Base-by-base conservation (phyloP, 2,797 vertebrate genomes). In the Staurois parvus region DNA sequence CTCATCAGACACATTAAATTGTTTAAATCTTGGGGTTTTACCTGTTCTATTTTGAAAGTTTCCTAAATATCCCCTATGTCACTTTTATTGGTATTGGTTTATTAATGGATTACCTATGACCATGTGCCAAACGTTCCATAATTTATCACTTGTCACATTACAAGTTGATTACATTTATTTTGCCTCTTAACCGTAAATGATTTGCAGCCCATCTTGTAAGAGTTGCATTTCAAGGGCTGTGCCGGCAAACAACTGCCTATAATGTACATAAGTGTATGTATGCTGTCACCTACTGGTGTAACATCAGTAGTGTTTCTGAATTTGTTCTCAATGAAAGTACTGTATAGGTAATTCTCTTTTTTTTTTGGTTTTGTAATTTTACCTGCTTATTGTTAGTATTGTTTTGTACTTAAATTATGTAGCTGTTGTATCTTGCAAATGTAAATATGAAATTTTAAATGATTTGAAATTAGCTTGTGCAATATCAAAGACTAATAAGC, bases 381-480 rank as follows among this genome's bases (percentile, higher is more conserved):
- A 72, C 67, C 28, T 81, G 70, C 70, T 45, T 79, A 15, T 72
- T 86, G 72, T 76, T 82, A 82, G 85, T 76, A 85, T 82, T 69
- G 42, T 84, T 79, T 79, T 83, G 59, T 87, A 75, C 70, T 84
- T 83, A 86, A 78, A 75, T 75, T 87, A 84, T 83, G 76, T 87
- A 79, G 81, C 29, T 73, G 56, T 56, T 70, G 59, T 59, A 6
- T 66, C 37, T 69, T 79, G 29, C 42, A 67, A 83, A 52, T 87
- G 85, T 87, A 87, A 87, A 87, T 87, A 87, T 59, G 72, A 79
- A 83, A 73, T 74, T 83, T 83, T 87, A 87, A 86, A 74, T 69
- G 56, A 81, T 59, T 45, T 79, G 81, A 74, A 83, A 59, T 79
- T 84, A 83, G 85, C 76, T 48, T 56, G 81, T 79, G 76, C 85